Evolutionary conservation across 1,140 invertebrate genomes (phyloP).

Genomic region (Neelides sp.): DNA sequence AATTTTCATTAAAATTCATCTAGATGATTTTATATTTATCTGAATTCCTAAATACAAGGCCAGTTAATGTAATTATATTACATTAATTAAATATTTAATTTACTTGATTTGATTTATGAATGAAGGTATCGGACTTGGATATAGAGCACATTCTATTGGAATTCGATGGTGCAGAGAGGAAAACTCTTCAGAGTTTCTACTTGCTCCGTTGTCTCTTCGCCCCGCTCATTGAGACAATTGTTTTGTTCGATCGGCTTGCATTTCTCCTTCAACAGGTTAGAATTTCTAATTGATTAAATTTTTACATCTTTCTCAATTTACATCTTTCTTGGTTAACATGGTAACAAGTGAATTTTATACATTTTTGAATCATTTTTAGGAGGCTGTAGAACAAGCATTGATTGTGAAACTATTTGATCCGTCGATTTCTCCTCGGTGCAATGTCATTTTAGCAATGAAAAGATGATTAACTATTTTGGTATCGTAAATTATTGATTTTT

Average conservation of each 20-base stretch:
- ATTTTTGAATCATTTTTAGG: slow-evolving; percentile 33
- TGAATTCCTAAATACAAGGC: too few species aligned
- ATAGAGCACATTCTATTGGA: slow-evolving; percentile 39
- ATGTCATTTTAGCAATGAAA: slow-evolving; percentile 51
- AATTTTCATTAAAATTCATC: too few species aligned
- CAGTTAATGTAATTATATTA: too few species aligned
- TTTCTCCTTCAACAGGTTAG: slow-evolving; percentile 57
- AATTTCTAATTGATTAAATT: slow-evolving; percentile 9
- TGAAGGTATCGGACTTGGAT: slow-evolving; percentile 37
- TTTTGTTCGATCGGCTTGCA: slow-evolving; percentile 69
- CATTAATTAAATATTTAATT: too few species aligned
- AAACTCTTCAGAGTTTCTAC: slow-evolving; percentile 65
- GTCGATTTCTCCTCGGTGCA: slow-evolving; percentile 59
- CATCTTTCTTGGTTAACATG: neutral
- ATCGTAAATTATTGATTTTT: too few species aligned
- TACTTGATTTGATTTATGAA: neutral
- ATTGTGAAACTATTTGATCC: slow-evolving; percentile 62
- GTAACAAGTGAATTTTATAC: slow-evolving; percentile 3
- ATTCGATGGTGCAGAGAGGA: slow-evolving; percentile 39
- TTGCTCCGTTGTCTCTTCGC: slow-evolving; percentile 63
- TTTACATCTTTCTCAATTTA: neutral
- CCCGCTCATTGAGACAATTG: slow-evolving; percentile 67
- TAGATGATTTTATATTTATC: too few species aligned
- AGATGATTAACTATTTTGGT: too few species aligned
- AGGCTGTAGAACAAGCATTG: slow-evolving; percentile 45